A percentile compares a stretch with the other conserved stretches of the same genome.
Evolutionary conservation across 2,113 vertebrate species (phyloP).

Genomic region (Piaya cayana): DNA sequence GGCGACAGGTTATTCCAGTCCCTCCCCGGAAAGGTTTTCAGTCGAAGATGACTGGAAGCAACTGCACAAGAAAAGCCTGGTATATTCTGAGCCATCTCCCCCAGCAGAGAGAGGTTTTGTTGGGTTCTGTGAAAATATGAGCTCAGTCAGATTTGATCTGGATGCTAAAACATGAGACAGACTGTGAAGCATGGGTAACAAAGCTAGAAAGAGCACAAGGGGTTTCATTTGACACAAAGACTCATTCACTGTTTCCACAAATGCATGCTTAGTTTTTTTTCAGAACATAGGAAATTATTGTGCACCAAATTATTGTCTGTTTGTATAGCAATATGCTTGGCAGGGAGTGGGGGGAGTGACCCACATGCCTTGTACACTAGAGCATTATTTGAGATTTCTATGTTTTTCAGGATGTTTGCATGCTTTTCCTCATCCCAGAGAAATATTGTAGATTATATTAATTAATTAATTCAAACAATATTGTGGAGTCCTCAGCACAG

Average conservation of each 20-base stretch:
- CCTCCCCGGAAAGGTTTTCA: neutral
- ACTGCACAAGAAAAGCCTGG: neutral
- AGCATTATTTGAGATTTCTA: neutral
- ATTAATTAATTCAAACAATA: neutral
- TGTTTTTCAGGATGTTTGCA: neutral
- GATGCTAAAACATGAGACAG: neutral
- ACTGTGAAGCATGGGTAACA: neutral
- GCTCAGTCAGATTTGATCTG: neutral
- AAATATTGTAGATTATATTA: neutral
- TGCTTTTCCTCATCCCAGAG: neutral
- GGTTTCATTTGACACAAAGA: neutral
- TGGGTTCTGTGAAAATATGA: neutral
- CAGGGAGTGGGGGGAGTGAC: neutral
- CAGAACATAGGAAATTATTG: neutral
- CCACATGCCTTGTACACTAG: neutral
- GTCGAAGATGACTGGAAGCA: neutral
- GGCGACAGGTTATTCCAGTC: neutral
- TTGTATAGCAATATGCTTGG: neutral
- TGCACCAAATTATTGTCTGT: neutral
- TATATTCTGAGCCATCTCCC: neutral
- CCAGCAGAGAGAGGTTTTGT: fast-evolving
- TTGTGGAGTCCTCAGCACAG: too few relatives aligned
- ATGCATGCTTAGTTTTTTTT: neutral
- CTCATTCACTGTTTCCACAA: neutral
- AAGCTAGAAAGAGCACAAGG: neutral